Conservation (phyloP, 92 coral and sea anemone genomes). For the Porites rus region DNA sequence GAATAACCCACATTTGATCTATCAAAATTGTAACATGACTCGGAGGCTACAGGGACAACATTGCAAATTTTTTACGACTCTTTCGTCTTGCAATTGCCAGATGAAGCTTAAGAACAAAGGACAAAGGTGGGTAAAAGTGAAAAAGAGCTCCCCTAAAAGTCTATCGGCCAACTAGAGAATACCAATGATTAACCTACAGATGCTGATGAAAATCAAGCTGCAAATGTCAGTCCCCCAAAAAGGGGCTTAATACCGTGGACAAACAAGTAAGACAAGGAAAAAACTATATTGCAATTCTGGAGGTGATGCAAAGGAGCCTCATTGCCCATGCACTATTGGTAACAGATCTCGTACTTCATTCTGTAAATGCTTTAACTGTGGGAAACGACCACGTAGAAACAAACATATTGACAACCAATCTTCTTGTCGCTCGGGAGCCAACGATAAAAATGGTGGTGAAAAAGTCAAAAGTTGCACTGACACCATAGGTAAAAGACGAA, state of each 20-base stretch:
- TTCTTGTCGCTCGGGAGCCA: neutral
- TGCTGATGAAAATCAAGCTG: neutral
- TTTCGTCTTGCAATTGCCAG: no score
- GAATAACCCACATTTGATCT: no score
- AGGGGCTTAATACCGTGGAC: neutral
- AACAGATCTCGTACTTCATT: slow-evolving; percentile 21
- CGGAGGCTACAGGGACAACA: no score
- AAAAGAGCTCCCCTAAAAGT: no score
- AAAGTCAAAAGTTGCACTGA: slow-evolving; percentile 28
- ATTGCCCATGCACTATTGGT: slow-evolving; percentile 39
- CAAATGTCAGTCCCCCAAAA: neutral
- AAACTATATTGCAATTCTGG: slow-evolving; percentile 20
- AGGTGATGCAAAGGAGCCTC: neutral
- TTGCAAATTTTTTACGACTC: no score
- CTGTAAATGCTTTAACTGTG: slow-evolving; percentile 55
- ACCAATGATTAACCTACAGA: no score
- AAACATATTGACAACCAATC: neutral
- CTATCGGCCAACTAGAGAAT: no score
- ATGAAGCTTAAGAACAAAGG: no score
- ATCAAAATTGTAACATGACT: no score
- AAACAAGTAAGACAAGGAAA: slow-evolving; percentile 19
- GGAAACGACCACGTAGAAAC: slow-evolving; percentile 1
- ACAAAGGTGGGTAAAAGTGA: no score
- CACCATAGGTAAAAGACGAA: slow-evolving; percentile 22
- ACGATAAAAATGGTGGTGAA: neutral